phyloP scores from a whole-genome alignment of 1,140 invertebrate species.

The Grapholita molesta region DNA sequence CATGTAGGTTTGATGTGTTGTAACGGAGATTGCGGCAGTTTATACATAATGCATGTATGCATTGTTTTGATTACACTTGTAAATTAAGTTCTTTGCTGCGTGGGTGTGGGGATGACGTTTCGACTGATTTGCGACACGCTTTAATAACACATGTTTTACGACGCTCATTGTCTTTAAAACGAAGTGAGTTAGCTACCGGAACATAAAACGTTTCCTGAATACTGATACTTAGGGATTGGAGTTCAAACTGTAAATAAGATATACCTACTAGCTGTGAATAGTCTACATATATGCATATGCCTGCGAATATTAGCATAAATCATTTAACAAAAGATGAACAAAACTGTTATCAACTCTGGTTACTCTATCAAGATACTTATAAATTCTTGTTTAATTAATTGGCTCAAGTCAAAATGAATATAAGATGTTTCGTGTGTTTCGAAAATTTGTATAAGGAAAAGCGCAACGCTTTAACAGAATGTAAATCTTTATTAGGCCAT shows the following conservation, averaged over 20 bases:
- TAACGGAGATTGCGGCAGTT: slow-evolving; percentile 9
- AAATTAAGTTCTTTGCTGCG: slow-evolving; percentile 8
- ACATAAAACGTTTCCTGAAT: not conserved
- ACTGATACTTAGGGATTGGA: not conserved
- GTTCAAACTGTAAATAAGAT: too few species aligned
- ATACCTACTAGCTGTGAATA: too few species aligned
- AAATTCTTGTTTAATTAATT: not conserved
- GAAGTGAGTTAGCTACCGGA: not conserved
- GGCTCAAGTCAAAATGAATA: not conserved
- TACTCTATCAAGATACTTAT: not conserved
- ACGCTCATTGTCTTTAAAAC: not conserved
- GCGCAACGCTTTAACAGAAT: not conserved
- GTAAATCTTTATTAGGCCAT: not conserved
- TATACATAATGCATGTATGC: slow-evolving; percentile 14
- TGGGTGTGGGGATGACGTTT: slow-evolving; percentile 1
- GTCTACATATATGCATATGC: too few species aligned
- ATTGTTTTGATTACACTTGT: slow-evolving; percentile 17
- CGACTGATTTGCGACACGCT: slow-evolving; percentile 9
- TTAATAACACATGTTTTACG: not conserved
- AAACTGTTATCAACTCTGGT: not conserved
- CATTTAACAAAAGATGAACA: too few species aligned
- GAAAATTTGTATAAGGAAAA: not conserved
- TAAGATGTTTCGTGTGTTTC: not conserved
- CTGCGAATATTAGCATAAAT: too few species aligned
- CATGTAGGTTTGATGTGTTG: slow-evolving; percentile 16